A percentile compares a stretch with the other conserved stretches of the same genome.
Evolutionary conservation across 2,113 vertebrate genomes (phyloP).

Genomic region (Bubo blakistoni): DNA sequence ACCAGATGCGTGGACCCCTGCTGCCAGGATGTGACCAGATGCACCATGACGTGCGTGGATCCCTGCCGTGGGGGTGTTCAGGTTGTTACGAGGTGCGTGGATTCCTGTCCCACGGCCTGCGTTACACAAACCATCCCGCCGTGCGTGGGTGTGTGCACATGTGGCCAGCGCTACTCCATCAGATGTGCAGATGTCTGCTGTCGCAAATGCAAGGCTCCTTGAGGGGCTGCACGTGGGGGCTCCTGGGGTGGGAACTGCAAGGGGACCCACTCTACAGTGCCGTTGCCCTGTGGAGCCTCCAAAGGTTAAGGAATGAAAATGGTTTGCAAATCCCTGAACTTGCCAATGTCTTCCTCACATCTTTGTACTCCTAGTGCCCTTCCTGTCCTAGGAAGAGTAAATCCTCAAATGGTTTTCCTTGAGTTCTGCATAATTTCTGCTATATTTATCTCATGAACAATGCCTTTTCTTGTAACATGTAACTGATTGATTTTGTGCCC

Average conservation of each 20-base stretch:
- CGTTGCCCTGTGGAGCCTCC: background rate
- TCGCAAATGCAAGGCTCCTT: background rate
- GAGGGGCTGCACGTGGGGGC: background rate
- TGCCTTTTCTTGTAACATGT: background rate
- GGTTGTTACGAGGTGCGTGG: background rate
- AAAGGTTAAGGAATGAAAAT: background rate
- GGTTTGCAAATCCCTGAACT: background rate
- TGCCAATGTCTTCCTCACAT: background rate
- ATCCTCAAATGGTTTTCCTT: background rate
- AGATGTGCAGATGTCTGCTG: background rate
- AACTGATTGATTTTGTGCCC: background rate
- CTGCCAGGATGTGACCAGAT: background rate
- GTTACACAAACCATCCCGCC: background rate
- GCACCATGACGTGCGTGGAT: background rate
- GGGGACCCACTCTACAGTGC: too few relatives aligned
- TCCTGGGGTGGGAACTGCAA: accelerated
- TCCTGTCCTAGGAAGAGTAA: background rate
- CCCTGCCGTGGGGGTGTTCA: background rate
- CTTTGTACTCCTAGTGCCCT: background rate
- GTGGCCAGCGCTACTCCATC: background rate
- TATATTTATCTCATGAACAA: background rate
- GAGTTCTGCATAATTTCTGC: background rate
- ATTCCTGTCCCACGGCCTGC: background rate
- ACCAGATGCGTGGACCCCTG: accelerated
- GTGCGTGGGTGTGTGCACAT: accelerated